phyloP scores from a whole-genome alignment of 2,888 invertebrate genomes.

The Tetranychus piercei region DNA sequence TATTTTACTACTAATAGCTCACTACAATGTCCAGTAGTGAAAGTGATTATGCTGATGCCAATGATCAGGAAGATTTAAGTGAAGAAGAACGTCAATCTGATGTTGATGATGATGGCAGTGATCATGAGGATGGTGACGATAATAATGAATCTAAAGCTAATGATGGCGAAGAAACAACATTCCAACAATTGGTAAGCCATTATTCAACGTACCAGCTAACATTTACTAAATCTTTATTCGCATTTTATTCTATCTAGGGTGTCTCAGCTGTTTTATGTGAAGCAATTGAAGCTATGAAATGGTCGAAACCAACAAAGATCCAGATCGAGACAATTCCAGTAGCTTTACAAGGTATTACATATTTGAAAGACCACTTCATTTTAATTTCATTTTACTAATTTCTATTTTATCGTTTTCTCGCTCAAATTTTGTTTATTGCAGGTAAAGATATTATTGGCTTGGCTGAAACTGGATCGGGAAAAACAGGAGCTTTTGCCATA shows the following conservation, averaged over 20 bases:
- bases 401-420: background rate
- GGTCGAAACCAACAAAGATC: conserved; percentile 84
- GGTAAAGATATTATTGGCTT: conserved; percentile 60
- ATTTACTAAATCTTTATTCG: background rate
- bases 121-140: background rate
- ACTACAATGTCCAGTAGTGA: background rate
- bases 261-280: conserved; percentile 35
- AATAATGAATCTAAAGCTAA: background rate
- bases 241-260: background rate
- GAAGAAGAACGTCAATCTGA: background rate
- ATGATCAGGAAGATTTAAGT: background rate
- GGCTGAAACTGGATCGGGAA: conserved; percentile 80
- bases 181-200: background rate
- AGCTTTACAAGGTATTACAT: conserved; percentile 55
- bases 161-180: background rate
- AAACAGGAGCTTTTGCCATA: conserved; percentile 91
- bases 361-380: background rate
- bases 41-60: background rate
- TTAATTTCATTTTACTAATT: background rate
- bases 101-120: background rate
- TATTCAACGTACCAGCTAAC: background rate
- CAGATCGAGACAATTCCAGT: conserved; percentile 82
- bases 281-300: conserved; percentile 76
- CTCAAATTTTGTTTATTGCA: conserved; percentile 27
- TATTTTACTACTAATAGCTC: background rate